Evolutionary conservation across 2,888 invertebrate species (phyloP), one percentile per base, ranked within the genome.

Genomic region (Diadromus collaris): DNA sequence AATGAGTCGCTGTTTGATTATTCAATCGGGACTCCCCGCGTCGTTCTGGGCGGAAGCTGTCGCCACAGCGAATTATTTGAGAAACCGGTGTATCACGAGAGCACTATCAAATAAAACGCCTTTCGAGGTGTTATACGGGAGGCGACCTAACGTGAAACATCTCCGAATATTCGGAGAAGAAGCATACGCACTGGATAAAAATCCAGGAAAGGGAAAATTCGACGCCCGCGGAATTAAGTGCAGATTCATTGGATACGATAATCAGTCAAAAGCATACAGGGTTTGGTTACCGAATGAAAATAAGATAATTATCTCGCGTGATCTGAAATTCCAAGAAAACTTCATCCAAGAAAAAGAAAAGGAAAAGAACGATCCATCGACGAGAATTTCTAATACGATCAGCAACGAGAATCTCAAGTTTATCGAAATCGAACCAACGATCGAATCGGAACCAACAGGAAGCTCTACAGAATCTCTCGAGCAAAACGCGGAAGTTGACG

Each of bases 31-130:
- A 19, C 19, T 64, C 13, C n/a, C 64, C 1, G 27, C 38, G 21
- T n/a, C 24, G 6, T 78, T 75, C 38, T 78, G 69, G 65, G 74
- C 63, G 24, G 74, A 78, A 34, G 74, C 73, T 16, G 41, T 74
- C 1, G 19, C 29, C 21, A 73, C 63, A 2, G 78, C 78, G 4
- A 54, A 46, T 51, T 63, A 68, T 13, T 5, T 78, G 0, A 21
- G 46, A 70, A 74, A 70, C 27, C 27, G 77, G n/a, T 65, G 54
- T 29, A 63, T 70, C 6, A 41, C 67, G 19, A 67, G 6, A 38
- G 6, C 10, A 2, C 44, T 58, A 6, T 24, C 16, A 41, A 61
- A 54, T n/a, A 38, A 58, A 24, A 64, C 67, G 29, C 60, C 72
- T 21, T 41, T 44, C 16, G 58, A 65, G 41, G 34, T 58, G 5